Evolutionary conservation across 1,140 invertebrate species (phyloP).

Genomic region (Dysdera silvatica): DNA sequence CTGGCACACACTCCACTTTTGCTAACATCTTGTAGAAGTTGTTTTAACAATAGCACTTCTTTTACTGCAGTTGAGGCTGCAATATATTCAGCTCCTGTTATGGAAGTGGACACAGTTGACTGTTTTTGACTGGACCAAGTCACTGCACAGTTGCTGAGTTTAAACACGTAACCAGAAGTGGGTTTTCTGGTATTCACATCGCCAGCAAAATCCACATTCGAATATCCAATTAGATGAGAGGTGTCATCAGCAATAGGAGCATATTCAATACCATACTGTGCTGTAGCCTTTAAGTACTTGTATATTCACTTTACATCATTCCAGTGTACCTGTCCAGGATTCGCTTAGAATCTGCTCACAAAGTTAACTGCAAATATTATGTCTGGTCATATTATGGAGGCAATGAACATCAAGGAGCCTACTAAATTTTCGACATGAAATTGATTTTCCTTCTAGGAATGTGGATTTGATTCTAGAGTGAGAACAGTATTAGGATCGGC

Average conservation of each 20-base stretch:
- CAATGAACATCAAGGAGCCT: conserved; percentile 26
- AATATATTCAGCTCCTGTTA: background rate
- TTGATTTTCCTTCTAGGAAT: background rate
- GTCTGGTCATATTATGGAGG: conserved; percentile 30
- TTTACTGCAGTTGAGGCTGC: background rate
- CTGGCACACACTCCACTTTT: background rate
- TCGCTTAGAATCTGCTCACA: conserved; percentile 25
- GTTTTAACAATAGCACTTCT: background rate
- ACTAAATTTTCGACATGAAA: conserved; percentile 31
- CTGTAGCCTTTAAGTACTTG: conserved; percentile 37
- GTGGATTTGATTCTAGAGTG: conserved; percentile 1
- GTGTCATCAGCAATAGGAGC: background rate
- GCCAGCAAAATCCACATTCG: background rate
- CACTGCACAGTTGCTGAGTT: background rate
- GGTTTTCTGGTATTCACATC: background rate
- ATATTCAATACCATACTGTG: conserved; percentile 27
- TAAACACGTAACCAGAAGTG: background rate
- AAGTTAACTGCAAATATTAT: conserved; percentile 32
- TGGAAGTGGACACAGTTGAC: background rate
- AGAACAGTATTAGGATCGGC: background rate
- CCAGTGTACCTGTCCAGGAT: conserved; percentile 31
- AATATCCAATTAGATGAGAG: background rate
- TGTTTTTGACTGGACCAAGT: background rate
- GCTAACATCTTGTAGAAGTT: too few relatives aligned
- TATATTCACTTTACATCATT: conserved; percentile 34